Base-by-base conservation (phyloP, 92 coral and sea anemone genomes). In the Palythoa heliodiscus region DNA sequence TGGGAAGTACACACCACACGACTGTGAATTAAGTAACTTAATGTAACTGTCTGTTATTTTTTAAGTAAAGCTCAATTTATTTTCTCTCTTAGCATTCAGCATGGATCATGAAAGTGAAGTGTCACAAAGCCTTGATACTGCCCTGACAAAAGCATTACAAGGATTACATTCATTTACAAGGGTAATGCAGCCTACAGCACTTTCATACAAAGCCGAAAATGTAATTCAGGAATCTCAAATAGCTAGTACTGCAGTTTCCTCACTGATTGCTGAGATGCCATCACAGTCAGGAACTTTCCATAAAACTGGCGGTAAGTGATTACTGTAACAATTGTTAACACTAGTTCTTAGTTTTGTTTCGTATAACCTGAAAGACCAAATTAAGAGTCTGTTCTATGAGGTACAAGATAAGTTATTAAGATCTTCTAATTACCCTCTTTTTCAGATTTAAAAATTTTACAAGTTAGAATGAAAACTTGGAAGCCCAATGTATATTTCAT, bases 51-150 rank as follows among this genome's bases (percentile, higher is more conserved):
- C n/a, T 29, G 35, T 29, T 29, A 29, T 29, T 29, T 29, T 29
- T 29, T 29, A 29, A 29, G 35, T 29, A 29, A 29, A 29, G 35
- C 35, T 29, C 35, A 29, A 29, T 29, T 29, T 15, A 15, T 60
- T 40, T 52, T 43, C 23, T 66, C 55, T 57, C 35, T 74, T 52
- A 84, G 69, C 76, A 66, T 12, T 55, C 58, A 22, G 20, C 47
- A 75, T 52, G 47, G 82, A 75, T n/a, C 98, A 94, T 75, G 98
- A 94, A 82, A 95, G 91, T 38, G 75, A 83, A 43, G 84, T 94
- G 16, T 92, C 93, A 13, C 87, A 82, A 70, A 94, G 98, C 79
- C 98, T 94, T 61, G 95, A 94, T 66, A 81, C 79, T 73, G 98
- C 98, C 14, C 23, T 94, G 47, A 89, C 82, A 83, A 75, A 90